A percentile compares a stretch with the other conserved stretches of the same genome.
Conservation (phyloP, 2,888 invertebrate genomes). For the Endotricha flammealis region DNA sequence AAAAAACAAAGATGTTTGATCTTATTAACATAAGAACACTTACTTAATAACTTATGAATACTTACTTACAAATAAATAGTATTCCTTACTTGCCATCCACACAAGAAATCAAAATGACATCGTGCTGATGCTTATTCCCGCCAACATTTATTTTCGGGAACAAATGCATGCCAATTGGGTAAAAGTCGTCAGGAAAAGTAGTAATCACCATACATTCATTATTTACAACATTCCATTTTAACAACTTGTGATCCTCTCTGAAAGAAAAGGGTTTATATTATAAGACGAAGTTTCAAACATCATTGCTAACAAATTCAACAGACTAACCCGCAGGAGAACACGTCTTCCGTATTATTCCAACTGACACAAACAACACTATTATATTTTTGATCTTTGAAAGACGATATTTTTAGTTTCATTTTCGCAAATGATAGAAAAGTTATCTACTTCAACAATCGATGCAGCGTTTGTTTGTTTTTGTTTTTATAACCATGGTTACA, state of each 20-base stretch:
- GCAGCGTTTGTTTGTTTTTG: too few relatives aligned
- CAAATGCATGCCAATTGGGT: constrained; percentile 94
- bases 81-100: constrained; percentile 85
- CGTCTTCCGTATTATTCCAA: constrained; percentile 96
- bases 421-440: too few relatives aligned
- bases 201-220: constrained; percentile 87
- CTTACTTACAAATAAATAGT: not conserved
- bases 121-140: constrained; percentile 80
- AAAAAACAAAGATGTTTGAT: too few relatives aligned
- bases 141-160: constrained; percentile 82
- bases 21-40: too few relatives aligned
- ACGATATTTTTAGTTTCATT: constrained; percentile 90
- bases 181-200: constrained; percentile 89
- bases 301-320: too few relatives aligned
- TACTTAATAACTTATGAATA: not conserved
- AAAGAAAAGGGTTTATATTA: constrained; percentile 24
- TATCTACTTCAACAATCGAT: too few relatives aligned
- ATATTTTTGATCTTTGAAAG: constrained; percentile 86
- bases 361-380: constrained; percentile 90
- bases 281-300: too few relatives aligned
- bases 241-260: constrained; percentile 94
- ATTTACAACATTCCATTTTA: constrained; percentile 92
- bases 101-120: constrained; percentile 90
- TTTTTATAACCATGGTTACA: constrained; percentile 22
- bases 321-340: constrained; percentile 90